phyloP scores from a whole-genome alignment of 2,797 vertebrate species.

The Darevskia nairensis region DNA sequence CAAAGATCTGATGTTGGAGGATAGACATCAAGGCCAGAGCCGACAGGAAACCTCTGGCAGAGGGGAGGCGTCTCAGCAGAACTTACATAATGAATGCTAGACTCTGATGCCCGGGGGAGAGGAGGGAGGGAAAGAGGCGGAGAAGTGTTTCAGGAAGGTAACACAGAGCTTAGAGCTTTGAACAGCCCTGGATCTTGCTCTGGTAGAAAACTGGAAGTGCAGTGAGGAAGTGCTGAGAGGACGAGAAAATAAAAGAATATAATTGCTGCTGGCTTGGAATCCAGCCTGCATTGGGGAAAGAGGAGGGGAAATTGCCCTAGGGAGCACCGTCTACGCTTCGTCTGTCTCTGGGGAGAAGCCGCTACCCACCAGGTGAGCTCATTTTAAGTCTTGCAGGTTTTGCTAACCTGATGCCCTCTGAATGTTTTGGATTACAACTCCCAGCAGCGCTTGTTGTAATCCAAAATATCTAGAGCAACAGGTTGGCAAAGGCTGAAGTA shows the following conservation, averaged over 20 bases:
- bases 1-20: background rate
- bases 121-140: background rate
- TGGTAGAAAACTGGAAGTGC: background rate
- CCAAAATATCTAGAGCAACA: no score
- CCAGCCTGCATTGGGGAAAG: background rate
- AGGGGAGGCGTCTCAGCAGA: background rate
- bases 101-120: background rate
- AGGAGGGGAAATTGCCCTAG: background rate
- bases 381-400: no score
- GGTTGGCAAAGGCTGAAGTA: no score
- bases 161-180: background rate
- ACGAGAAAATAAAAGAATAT: no score
- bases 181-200: background rate
- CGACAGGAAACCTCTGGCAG: background rate
- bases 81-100: background rate
- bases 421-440: no score
- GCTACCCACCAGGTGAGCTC: no score
- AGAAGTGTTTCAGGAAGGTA: background rate
- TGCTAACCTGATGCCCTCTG: no score
- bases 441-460: no score
- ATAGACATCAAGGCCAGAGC: background rate
- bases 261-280: background rate
- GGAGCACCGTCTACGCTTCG: background rate
- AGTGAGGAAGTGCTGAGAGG: no score
- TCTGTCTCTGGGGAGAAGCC: no score